Base-by-base conservation (phyloP, 2,113 vertebrate species). In the Lamprotornis superbus region DNA sequence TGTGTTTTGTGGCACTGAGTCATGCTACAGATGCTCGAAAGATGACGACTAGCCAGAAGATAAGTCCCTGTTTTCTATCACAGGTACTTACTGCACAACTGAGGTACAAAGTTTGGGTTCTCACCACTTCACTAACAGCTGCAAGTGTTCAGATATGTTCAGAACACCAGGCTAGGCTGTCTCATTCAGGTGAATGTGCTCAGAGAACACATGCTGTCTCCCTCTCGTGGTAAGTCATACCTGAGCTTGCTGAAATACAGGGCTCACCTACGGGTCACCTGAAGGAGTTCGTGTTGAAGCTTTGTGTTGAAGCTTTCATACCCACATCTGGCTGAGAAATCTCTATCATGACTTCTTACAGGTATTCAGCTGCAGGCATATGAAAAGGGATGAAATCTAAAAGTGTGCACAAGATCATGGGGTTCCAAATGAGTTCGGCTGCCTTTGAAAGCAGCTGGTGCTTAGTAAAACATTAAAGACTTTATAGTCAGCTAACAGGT, bases 211-310 rank as follows among this genome's bases (percentile, higher is more conserved):
- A 40, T 77, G 64, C 75, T 93, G 93, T 96, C 95, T 97, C 95
- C 96, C 95, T 97, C 95, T 95, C 85, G 88, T 96, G 96, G 94
- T 64, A 94, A 84, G 73, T 44, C 78, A 53, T 79, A 95, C 94
- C 92, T 94, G 93, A 88, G 60, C 80, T 78, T 60, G 68, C 44
- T 86, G 56, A 89, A 93, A 89, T 71, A 61, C 46, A 69, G 74
- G 73, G 50, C 44, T 82, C 39, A 87, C 89, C 63, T 65, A 31
- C 0, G 0, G 81, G 79, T 93, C 92, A 91, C 53, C 59, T 53
- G 63, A 94, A 85, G 68, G 75, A 87, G 61, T 50, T 35, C 46
- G 50, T 37, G 37, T 35, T 74, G 60, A 74, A 88, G 71, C 53
- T 75, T 89, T 44, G 68, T 39, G 33, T 21, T 63, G 79, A 76